Evolutionary conservation across 2,888 invertebrate species (phyloP).

Genomic region (Encarsia formosa): DNA sequence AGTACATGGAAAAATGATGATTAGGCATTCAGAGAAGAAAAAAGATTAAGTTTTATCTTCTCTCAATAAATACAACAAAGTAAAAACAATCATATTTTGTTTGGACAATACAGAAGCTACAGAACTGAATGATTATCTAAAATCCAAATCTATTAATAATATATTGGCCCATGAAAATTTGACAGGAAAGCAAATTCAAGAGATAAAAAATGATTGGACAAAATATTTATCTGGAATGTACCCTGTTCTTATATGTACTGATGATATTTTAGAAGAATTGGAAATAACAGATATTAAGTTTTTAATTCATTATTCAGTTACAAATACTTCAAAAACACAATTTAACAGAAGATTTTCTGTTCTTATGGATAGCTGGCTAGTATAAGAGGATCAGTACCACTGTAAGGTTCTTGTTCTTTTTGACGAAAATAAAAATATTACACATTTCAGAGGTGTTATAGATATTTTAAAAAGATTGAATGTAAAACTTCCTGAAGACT

Average conservation of each 20-base stretch:
- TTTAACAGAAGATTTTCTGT: constrained; percentile 69
- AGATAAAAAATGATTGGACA: constrained; percentile 49
- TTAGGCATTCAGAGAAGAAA: constrained; percentile 52
- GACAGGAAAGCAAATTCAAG: too few species aligned
- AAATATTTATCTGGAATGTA: constrained; percentile 52
- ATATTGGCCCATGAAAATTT: constrained; percentile 42
- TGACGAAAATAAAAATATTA: constrained; percentile 56
- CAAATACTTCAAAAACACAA: constrained; percentile 58
- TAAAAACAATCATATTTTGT: constrained; percentile 64
- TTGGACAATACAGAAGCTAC: constrained; percentile 50
- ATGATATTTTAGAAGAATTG: constrained; percentile 61
- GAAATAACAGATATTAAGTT: constrained; percentile 63
- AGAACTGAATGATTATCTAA: constrained; percentile 54
- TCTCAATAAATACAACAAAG: too few species aligned
- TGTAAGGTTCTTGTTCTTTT: constrained; percentile 56
- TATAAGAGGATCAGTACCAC: too few species aligned
- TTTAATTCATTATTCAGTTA: constrained; percentile 70
- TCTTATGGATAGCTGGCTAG: constrained; percentile 56
- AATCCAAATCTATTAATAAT: constrained; percentile 32
- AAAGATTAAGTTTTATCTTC: constrained; percentile 54
- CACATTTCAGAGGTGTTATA: constrained; percentile 61
- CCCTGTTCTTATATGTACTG: constrained; percentile 65
- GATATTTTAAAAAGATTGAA: constrained; percentile 56
- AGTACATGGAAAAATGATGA: constrained; percentile 52
- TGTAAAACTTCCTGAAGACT: constrained; percentile 36